Evolutionary conservation across 92 coral and sea anemone genomes (phyloP), one percentile per base, ranked within the genome.

Genomic region (Galaxea fascicularis): DNA sequence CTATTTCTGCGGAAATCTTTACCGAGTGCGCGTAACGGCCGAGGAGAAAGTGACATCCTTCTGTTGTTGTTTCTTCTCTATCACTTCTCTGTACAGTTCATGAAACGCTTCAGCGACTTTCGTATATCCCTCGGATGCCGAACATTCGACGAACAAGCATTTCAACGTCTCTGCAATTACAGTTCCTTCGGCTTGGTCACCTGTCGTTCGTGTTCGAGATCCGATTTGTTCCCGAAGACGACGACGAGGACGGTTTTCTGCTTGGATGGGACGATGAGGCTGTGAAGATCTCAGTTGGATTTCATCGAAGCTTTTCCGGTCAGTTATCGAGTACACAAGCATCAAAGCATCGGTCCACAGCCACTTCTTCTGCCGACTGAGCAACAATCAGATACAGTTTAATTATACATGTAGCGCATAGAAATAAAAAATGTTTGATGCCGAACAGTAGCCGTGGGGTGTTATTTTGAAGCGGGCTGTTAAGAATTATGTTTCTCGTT

Each of bases 291-390:
- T n/a, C 71, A n/a, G n/a, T n/a, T n/a, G 69, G 11, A 91, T 80
- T 28, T 82, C 89, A 54, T 86, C 66, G 87, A 95, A 95, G 60
- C 95, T 91, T 16, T 82, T 77, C 64, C 82, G 85, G 68, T 89
- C 90, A 13, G 95, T 91, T 76, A 91, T 83, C 75, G 95, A 93
- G 85, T 95, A 93, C 15, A 95, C 92, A 25, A 95, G 68, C 41
- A 93, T 87, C 58, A 93, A 86, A 15, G 87, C 92, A 73, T 95
- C 98, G 56, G 95, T 97, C 97, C 97, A 95, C 17, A 88, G 24
- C 49, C 82, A n/a, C 41, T 35, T 35, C 41, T 35, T 6, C 41
- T 35, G 41, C 41, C 6, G 41, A 35, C 41, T 35, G 41, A 35
- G 6, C 41, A 35, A 35, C 41, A 35, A 35, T 35, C 3, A 35